Evolutionary conservation across 2,113 vertebrate species (phyloP), one percentile per base, ranked within the genome.

Genomic region (Tympanuchus pallidicinctus): DNA sequence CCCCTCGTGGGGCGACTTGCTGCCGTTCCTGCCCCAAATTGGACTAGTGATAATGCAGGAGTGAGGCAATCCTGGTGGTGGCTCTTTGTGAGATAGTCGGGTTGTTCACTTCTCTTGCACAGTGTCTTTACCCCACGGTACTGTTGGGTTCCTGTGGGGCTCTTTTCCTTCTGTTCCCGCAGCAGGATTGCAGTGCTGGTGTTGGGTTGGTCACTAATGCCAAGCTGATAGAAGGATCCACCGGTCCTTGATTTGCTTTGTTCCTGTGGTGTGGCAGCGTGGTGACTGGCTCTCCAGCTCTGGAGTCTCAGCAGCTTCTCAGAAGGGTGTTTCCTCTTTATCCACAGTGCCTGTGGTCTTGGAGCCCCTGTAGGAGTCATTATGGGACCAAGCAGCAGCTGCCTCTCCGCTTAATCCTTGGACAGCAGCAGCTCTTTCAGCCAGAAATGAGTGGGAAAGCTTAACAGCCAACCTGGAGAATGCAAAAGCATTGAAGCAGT

Each of bases 121-220:
- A 38, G 30, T 13, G 5, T 50, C 42, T 80, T 42, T 15, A 6
- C 8, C 15, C 30, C 0, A 0, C 0, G 4, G 28, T 47, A 1
- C 14, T 60, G 65, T 8, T 45, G 34, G 20, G 42, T 60, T 28
- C 1, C 0, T 2, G 8, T 21, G 5, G 32, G 28, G n/a, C 64
- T 0, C 13, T 0, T 1, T 20, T 74, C 2, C 0, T n/a, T 59
- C n/a, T 1, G 0, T 28, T 6, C 32, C 74, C 63, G 48, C 1
- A 0, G 21, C 10, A 2, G 70, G 34, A 2, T 27, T 32, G 36
- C 3, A 4, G 18, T 13, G 27, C 6, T 3, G 6, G 22, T 6
- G 27, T 17, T 38, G 4, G 47, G 18, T 38, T 75, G 86, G 17
- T 76, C n/a, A 38, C 38, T 38, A 38, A 38, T 38, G 8, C 17